phyloP scores from a whole-genome alignment of 64 coral and sea anemone species.

The Montipora cactus region DNA sequence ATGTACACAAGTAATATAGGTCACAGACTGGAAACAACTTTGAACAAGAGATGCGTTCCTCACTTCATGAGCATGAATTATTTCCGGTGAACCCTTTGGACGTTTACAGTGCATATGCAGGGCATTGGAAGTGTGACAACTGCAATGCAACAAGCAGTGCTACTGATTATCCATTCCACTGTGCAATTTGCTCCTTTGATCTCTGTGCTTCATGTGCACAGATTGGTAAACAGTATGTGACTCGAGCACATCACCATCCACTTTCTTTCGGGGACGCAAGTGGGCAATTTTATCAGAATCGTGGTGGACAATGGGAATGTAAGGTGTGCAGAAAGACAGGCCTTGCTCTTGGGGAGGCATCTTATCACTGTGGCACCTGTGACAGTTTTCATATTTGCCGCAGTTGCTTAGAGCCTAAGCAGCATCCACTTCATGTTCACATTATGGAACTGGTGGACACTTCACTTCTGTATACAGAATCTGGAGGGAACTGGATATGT shows the following conservation, averaged over 20 bases:
- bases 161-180: conserved; percentile 63
- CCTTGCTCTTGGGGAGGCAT: conserved; percentile 39
- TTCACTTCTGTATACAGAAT: conserved; percentile 54
- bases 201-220: conserved; percentile 56
- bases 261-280: conserved; percentile 62
- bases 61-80: conserved; percentile 57
- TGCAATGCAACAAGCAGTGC: conserved; percentile 47
- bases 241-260: conserved; percentile 58
- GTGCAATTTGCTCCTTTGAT: conserved; percentile 73
- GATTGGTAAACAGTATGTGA: background rate
- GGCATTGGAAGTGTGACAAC: conserved; percentile 87
- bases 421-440: conserved; percentile 78
- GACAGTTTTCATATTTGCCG: conserved; percentile 77
- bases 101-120: conserved; percentile 59
- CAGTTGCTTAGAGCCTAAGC: conserved; percentile 48
- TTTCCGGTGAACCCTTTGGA: conserved; percentile 33
- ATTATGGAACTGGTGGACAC: conserved; percentile 65
- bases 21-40: background rate
- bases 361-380: conserved; percentile 72
- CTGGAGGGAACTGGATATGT: conserved; percentile 75
- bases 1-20: background rate
- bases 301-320: conserved; percentile 76
- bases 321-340: conserved; percentile 65
- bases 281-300: conserved; percentile 52
- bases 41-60: background rate